Base-by-base conservation (phyloP, 2,888 invertebrate genomes). In the Chydorus sphaericus region DNA sequence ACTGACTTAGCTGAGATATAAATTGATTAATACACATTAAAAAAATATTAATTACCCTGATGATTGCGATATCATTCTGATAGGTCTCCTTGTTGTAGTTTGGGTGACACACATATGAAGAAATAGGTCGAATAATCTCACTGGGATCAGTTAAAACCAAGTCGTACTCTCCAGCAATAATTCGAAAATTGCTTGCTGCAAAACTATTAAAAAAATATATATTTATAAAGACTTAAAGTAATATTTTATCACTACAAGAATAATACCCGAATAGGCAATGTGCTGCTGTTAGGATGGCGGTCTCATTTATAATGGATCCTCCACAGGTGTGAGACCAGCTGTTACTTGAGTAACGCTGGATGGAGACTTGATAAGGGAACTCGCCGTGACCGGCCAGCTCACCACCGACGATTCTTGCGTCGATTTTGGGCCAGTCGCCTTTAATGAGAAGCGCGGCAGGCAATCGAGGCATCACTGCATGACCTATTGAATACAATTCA, bases 1-100 rank as follows among this genome's bases (percentile, higher is more conserved):
- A 33, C 8, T 14, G 23, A 8, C 8, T 20, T 20, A n/a, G n/a
- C n/a, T n/a, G n/a, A n/a, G n/a, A n/a, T n/a, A n/a, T n/a, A n/a
- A n/a, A 38, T 16, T 37, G 39, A 10, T 38, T 18, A 1, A 44
- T 44, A 23, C 4, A 5, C 79, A 77, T 58, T 85, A 70, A 64
- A 75, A 78, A 3, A 44, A n/a, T n/a, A n/a, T n/a, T n/a, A 5
- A 20, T 26, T 44, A 44, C 44, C 26, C n/a, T 5, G 4, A 44
- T 11, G 28, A 44, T 23, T 10, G 26, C 23, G 44, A 44, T 20
- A 28, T 44, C 44, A n/a, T 44, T 44, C 20, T 44, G 26, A 23
- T 44, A 28, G 4, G 44, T 44, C 4, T 16, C 14, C 14, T 23
- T 26, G 44, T 16, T 44, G 44, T 44, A 44, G 18, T 14, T 26